Evolutionary conservation across 30 jellyfish, hydroid and myxozoan species (phyloP).

Genomic region (Hydractinia echinata): DNA sequence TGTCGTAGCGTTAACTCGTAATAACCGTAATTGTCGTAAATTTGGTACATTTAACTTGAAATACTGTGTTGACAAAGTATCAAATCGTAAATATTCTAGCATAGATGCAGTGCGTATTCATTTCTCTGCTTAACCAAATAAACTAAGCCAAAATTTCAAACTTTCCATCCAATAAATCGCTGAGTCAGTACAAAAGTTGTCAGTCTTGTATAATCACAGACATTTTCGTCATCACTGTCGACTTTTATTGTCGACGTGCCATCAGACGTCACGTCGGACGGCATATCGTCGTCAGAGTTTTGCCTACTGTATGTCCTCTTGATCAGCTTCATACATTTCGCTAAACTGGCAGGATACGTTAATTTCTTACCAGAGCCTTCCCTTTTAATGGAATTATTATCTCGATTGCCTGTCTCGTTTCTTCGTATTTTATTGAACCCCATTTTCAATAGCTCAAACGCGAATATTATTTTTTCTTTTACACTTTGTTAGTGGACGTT

Average conservation of each 20-base stretch:
- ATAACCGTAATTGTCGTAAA: no score
- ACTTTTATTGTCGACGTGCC: no score
- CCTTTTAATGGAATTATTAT: not conserved
- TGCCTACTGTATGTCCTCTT: not conserved
- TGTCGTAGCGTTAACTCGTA: no score
- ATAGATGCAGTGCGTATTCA: no score
- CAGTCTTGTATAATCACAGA: not conserved
- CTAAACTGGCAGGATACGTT: not conserved
- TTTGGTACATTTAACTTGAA: no score
- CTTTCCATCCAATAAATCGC: conserved; percentile 13
- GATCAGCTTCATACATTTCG: not conserved
- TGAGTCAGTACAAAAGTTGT: conserved; percentile 8
- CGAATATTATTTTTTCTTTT: no score
- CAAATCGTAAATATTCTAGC: no score
- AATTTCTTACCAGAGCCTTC: not conserved
- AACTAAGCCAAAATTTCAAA: not conserved
- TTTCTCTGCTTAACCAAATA: no score
- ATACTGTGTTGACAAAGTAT: no score
- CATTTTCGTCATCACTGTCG: not conserved
- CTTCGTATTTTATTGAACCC: not conserved
- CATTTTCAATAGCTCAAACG: not conserved
- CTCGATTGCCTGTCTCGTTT: not conserved
- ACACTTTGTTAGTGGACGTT: no score
- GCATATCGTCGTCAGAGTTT: not conserved
- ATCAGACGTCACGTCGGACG: not conserved